phyloP scores from a whole-genome alignment of 2,888 invertebrate genomes.

The Coremacera marginata region DNA sequence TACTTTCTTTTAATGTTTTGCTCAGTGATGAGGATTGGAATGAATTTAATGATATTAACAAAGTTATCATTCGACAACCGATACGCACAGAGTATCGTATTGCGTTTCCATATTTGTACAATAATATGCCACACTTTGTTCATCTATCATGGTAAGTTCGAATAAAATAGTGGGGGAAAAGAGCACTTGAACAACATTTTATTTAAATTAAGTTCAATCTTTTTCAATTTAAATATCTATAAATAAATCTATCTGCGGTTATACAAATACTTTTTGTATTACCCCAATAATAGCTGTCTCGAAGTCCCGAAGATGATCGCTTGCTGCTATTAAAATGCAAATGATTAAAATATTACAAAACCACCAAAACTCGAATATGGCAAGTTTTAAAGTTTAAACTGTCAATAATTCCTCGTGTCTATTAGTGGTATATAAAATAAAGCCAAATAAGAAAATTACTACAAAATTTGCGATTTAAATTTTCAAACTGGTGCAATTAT shows the following conservation, averaged over 20 bases:
- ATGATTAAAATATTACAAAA: not conserved
- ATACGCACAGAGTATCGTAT: conserved; percentile 99
- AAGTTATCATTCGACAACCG: conserved; percentile 98
- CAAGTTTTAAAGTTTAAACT: conserved; percentile 2
- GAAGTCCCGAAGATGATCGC: no score
- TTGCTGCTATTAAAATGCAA: no score
- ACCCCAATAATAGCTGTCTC: no score
- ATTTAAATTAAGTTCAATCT: not conserved
- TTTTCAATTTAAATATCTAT: no score
- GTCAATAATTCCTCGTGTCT: conserved; percentile 52
- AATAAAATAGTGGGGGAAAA: no score
- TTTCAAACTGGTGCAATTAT: conserved; percentile 71
- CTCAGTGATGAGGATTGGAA: conserved; percentile 99
- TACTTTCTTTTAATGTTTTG: conserved; percentile 31
- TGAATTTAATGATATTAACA: conserved; percentile 99
- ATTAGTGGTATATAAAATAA: conserved; percentile 49
- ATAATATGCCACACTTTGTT: conserved; percentile 98
- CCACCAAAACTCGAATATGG: conserved; percentile 43
- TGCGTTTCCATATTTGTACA: conserved; percentile 99
- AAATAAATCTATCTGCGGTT: no score
- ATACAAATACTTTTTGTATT: no score
- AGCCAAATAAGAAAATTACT: conserved; percentile 69
- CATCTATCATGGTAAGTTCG: conserved; percentile 94
- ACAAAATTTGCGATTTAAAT: conserved; percentile 72
- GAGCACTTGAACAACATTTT: no score